Conservation (phyloP, 2,888 invertebrate genomes). For the Branchellion lobata region DNA sequence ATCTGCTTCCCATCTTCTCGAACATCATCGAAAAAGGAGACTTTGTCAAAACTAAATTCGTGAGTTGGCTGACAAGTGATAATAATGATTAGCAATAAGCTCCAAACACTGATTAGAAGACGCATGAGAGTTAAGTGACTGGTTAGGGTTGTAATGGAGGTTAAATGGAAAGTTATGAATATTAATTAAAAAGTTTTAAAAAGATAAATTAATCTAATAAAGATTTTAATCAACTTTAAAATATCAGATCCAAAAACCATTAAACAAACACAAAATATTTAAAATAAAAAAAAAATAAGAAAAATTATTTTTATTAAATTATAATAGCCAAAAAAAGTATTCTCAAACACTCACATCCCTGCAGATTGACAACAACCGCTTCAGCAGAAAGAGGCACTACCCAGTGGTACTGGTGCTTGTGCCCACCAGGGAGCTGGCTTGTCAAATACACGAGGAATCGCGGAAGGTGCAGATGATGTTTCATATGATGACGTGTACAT, state of each 20-base stretch:
- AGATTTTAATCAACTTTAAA: too few relatives aligned
- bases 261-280: too few relatives aligned
- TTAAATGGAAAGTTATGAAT: too few relatives aligned
- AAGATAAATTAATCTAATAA: too few relatives aligned
- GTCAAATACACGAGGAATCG: constrained; percentile 97
- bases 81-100: not conserved
- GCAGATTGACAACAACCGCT: constrained; percentile 16
- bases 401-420: constrained; percentile 93
- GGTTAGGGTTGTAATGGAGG: too few relatives aligned
- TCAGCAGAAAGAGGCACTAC: constrained; percentile 69
- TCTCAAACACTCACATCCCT: too few relatives aligned
- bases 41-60: constrained; percentile 34
- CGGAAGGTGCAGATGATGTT: constrained; percentile 69
- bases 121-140: too few relatives aligned
- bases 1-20: constrained; percentile 94
- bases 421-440: constrained; percentile 95
- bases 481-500: not conserved
- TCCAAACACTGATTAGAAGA: not conserved
- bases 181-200: too few relatives aligned
- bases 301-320: too few relatives aligned
- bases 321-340: too few relatives aligned
- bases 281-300: too few relatives aligned
- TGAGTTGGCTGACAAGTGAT: constrained; percentile 6
- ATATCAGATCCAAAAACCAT: too few relatives aligned
- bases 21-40: constrained; percentile 69